Conservation (phyloP, 2,888 invertebrate genomes). For the Amblyteles armatorius region DNA sequence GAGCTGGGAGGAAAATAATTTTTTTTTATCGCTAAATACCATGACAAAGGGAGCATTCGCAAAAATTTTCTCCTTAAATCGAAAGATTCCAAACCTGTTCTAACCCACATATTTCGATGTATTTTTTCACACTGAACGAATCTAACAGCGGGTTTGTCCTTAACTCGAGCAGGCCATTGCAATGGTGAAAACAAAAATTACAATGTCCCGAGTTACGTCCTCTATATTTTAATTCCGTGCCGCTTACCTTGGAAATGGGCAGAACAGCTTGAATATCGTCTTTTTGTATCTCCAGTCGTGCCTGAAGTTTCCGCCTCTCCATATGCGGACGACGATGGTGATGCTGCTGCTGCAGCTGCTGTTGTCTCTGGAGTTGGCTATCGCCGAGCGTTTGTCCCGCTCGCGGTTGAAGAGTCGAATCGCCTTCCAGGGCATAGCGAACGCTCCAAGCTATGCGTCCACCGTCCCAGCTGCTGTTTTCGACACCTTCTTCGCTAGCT, state of each 20-base stretch:
- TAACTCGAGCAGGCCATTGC: no score
- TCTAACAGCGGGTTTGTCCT: no score
- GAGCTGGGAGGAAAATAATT: neutral
- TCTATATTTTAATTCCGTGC: conserved; percentile 14
- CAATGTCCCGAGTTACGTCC: neutral
- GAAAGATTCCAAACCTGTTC: no score
- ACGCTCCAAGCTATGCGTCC: conserved; percentile 95
- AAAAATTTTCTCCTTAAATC: no score
- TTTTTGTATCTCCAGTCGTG: conserved; percentile 95
- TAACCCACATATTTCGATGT: no score
- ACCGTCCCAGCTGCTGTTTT: conserved; percentile 89
- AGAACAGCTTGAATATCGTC: conserved; percentile 97
- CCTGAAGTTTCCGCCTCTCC: conserved; percentile 89
- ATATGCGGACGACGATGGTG: conserved; percentile 80
- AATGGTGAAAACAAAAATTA: no score
- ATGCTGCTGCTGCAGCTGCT: conserved; percentile 76
- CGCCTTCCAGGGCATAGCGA: conserved; percentile 89
- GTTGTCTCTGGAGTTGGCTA: conserved; percentile 74
- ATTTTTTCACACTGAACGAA: no score
- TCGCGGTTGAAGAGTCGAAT: conserved; percentile 80
- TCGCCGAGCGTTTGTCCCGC: conserved; percentile 76
- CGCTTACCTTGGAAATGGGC: conserved; percentile 95
- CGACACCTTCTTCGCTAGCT: conserved; percentile 92
- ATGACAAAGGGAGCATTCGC: no score
- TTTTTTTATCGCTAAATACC: no score